Percentiles rank a stretch among this genome's conserved stretches.
Conservation (phyloP, 2,113 vertebrate genomes). For the Laticauda colubrina region DNA sequence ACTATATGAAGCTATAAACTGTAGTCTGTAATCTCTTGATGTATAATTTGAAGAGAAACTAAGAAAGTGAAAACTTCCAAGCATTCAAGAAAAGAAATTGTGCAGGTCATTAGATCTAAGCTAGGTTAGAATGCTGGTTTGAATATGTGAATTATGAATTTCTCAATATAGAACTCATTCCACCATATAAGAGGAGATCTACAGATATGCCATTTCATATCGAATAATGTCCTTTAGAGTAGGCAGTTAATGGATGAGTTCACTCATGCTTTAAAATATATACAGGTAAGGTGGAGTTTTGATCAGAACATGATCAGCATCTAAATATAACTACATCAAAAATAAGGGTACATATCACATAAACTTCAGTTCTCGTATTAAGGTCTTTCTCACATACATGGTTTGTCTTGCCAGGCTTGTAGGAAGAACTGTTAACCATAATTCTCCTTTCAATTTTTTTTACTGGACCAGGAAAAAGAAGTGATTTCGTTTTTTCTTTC, state of each 20-base stretch:
- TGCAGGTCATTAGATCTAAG: not conserved
- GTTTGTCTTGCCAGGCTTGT: not conserved
- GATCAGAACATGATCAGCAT: not conserved
- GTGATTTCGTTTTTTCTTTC: not conserved
- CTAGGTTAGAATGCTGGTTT: not conserved
- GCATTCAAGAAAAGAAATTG: not conserved
- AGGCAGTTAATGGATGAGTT: not conserved
- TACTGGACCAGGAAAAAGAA: not conserved
- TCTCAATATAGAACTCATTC: not conserved
- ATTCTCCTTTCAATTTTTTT: not conserved
- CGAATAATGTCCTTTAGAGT: not conserved
- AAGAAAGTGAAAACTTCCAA: not conserved
- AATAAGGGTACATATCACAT: not conserved
- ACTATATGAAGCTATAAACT: not conserved
- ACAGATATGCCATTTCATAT: not conserved
- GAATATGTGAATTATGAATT: not conserved
- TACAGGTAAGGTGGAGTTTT: not conserved
- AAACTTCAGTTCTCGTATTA: not conserved
- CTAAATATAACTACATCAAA: not conserved
- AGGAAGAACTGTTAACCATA: not conserved
- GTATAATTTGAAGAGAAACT: not conserved
- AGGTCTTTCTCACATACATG: not conserved
- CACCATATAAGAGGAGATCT: not conserved
- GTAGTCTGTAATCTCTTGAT: not conserved
- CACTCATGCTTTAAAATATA: not conserved